phyloP scores from a whole-genome alignment of 1,140 invertebrate genomes.

The Stenopsyche tienmushanensis region DNA sequence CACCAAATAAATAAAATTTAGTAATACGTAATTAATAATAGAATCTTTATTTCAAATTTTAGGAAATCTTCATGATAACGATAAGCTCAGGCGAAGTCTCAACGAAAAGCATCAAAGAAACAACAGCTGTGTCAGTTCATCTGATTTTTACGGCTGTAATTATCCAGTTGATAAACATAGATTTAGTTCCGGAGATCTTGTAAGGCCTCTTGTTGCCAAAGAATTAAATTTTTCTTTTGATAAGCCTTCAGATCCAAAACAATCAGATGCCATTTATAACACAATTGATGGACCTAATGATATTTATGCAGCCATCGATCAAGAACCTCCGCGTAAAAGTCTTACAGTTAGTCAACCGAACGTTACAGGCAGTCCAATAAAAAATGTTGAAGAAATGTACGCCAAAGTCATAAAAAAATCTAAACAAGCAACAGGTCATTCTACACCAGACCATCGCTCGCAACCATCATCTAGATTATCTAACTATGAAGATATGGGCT shows the following conservation, averaged over 20 bases:
- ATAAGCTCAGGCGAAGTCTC: slow-evolving; percentile 54
- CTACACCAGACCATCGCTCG: slow-evolving; percentile 22
- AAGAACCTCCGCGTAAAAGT: slow-evolving; percentile 56
- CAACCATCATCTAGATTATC: slow-evolving; percentile 36
- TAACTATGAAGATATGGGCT: slow-evolving; percentile 43
- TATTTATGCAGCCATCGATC: slow-evolving; percentile 54
- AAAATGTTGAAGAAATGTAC: slow-evolving; percentile 82
- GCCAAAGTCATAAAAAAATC: slow-evolving; percentile 79
- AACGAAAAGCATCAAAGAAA: slow-evolving; percentile 57
- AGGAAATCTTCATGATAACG: slow-evolving; percentile 54
- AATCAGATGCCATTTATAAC: slow-evolving; percentile 50
- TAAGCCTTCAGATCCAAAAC: slow-evolving; percentile 41
- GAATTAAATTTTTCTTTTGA: slow-evolving; percentile 54
- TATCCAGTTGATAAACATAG: slow-evolving; percentile 56
- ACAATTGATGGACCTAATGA: slow-evolving; percentile 49
- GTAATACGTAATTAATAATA: no score
- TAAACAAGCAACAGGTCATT: slow-evolving; percentile 42
- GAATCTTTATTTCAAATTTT: slow-evolving; percentile 29
- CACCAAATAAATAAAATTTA: no score
- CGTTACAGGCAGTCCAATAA: slow-evolving; percentile 61
- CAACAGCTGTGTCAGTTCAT: slow-evolving; percentile 56
- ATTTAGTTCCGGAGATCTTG: slow-evolving; percentile 52
- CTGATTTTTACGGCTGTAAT: slow-evolving; percentile 57
- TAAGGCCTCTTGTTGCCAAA: slow-evolving; percentile 50
- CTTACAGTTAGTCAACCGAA: slow-evolving; percentile 52